These are phyloP conservation scores for Chymomyza amoena DNA, from an alignment of 2,888 invertebrate genomes.

Conservation along the genomic window DNA sequence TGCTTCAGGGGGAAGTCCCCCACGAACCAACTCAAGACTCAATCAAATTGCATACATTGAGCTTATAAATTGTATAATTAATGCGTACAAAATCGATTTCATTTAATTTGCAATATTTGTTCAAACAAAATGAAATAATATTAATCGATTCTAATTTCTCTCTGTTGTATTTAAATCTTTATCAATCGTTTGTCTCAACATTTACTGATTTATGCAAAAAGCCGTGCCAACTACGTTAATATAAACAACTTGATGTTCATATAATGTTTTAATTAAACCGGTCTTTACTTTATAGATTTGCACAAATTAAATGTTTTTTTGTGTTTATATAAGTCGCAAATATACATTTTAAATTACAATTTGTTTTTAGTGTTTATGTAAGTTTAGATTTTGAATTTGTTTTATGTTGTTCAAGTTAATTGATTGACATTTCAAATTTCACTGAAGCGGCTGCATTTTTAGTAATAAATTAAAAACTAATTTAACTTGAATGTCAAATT, in stretches of 20 bases:
- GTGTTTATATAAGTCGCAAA: neutral
- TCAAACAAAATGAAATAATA: slow-evolving; percentile 3
- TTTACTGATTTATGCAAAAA: slow-evolving; percentile 34
- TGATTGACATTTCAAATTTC: neutral
- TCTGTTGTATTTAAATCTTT: slow-evolving; percentile 14
- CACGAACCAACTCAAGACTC: slow-evolving; percentile 17
- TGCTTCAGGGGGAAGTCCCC: neutral
- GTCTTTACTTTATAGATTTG: slow-evolving; percentile 4
- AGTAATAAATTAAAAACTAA: neutral
- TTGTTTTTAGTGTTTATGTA: neutral
- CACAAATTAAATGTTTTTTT: neutral
- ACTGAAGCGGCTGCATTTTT: neutral
- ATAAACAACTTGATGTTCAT: slow-evolving; percentile 12
- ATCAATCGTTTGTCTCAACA: neutral
- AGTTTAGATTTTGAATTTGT: neutral
- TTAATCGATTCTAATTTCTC: slow-evolving; percentile 33
- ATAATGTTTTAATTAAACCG: slow-evolving; percentile 30
- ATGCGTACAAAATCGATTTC: neutral
- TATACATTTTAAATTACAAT: neutral
- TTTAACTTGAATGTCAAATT: neutral
- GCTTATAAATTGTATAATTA: neutral
- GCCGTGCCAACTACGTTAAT: slow-evolving; percentile 18
- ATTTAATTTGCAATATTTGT: slow-evolving; percentile 1
- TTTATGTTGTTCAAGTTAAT: neutral
- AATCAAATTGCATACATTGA: neutral